These are phyloP conservation scores for Ceratosolen solmsi DNA, from an alignment of 1,140 invertebrate genomes.

Conservation along the genomic window DNA sequence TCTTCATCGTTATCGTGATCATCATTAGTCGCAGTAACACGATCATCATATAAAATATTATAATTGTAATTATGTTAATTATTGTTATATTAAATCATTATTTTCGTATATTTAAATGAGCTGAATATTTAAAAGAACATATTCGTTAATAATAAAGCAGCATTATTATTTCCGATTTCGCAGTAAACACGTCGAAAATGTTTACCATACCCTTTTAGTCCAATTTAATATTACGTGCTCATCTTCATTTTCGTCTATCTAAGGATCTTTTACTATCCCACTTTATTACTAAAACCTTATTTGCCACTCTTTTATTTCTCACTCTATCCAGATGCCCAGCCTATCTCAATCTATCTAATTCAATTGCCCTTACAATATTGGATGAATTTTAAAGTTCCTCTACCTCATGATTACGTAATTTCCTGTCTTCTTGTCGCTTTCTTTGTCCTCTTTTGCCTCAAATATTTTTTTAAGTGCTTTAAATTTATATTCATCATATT, in stretches of 20 bases:
- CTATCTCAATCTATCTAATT: slow-evolving; percentile 2
- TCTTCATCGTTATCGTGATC: no score
- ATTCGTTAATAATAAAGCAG: not conserved
- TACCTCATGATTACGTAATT: slow-evolving; percentile 13
- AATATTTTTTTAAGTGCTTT: not conserved
- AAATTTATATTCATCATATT: not conserved
- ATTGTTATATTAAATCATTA: no score
- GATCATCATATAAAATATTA: no score
- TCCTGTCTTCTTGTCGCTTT: not conserved
- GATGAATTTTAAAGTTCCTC: slow-evolving; percentile 7
- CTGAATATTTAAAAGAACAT: not conserved
- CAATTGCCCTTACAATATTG: slow-evolving; percentile 7
- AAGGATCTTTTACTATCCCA: not conserved
- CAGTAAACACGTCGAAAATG: not conserved
- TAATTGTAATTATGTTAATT: no score
- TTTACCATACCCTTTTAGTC: not conserved
- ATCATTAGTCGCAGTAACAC: no score
- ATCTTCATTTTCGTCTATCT: not conserved
- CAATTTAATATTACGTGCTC: slow-evolving; percentile 2
- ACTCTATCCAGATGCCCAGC: not conserved
- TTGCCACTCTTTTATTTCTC: not conserved
- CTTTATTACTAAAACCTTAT: not conserved
- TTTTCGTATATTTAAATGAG: not conserved
- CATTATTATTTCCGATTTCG: not conserved
- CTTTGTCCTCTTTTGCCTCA: not conserved